Base-by-base conservation (phyloP, 2,113 vertebrate species). In the Eubucco bourcierii region DNA sequence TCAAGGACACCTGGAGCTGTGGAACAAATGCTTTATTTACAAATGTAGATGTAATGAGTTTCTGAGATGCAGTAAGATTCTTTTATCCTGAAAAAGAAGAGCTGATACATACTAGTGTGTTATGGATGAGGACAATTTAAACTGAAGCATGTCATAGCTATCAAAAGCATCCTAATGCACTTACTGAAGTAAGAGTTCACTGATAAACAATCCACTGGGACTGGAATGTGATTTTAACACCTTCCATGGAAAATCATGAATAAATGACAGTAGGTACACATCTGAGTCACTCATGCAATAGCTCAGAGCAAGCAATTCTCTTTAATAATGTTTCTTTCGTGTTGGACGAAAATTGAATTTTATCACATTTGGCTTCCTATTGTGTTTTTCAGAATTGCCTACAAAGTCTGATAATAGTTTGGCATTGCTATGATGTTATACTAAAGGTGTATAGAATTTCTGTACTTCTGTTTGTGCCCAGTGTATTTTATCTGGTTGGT, bases 21-120 rank as follows among this genome's bases (percentile, higher is more conserved):
- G 90, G 92, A 98, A 95, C 70, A 95, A 96, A 92, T 95, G 87
- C 79, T 95, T 95, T 97, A 95, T 96, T 96, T 97, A 97, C 84
- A 96, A 97, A 96, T 96, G 97, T 33, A 92, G 92, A 96, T 96
- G 95, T 97, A 92, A 95, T 96, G 96, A 95, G 94, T 96, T 97
- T 96, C 93, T 96, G 96, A 97, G 39, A 16, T 44, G 13, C 86
- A 92, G 71, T n/a, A 67, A 81, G 74, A 93, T 87, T 66, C 96
- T 98, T 97, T 98, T 96, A 97, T 97, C 95, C 96, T 89, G 52
- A 66, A 95, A 94, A 96, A 90, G 87, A 85, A 95, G 87, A 87
- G 28, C 29, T 91, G 66, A 90, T 95, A 84, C 71, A 92, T 90
- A 94, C 89, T 80, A 60, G 80, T 61, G 59, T 93, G 88, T 95